phyloP scores from a whole-genome alignment of 2,888 invertebrate genomes.

The Alloscopus bannaensis region DNA sequence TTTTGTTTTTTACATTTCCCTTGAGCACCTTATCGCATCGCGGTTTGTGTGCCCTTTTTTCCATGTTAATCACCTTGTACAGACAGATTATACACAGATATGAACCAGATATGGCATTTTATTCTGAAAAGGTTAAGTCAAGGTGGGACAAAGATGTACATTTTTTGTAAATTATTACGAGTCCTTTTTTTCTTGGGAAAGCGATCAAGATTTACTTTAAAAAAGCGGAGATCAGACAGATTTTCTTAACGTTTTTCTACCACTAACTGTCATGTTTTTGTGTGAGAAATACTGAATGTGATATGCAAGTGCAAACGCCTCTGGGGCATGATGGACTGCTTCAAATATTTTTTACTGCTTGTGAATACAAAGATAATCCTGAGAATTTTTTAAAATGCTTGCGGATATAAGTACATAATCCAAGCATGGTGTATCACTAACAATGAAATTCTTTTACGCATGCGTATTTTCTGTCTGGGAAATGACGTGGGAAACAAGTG shows the following conservation, averaged over 20 bases:
- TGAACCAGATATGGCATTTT: slow-evolving; percentile 33
- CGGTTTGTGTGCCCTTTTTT: slow-evolving; percentile 26
- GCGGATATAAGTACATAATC: background rate
- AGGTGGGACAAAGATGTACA: slow-evolving; percentile 62
- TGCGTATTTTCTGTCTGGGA: background rate
- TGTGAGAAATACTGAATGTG: too few species aligned
- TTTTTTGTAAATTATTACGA: slow-evolving; percentile 59
- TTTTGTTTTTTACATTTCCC: background rate
- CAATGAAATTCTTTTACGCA: too few species aligned
- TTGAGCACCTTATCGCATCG: background rate
- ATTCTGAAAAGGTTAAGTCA: slow-evolving; percentile 42
- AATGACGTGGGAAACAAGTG: slow-evolving; percentile 51
- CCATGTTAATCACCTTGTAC: slow-evolving; percentile 55
- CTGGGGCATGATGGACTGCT: too few species aligned
- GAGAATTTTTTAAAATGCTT: slow-evolving; percentile 37
- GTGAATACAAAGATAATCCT: slow-evolving; percentile 36
- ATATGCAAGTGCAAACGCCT: too few species aligned
- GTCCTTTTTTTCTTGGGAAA: slow-evolving; percentile 47
- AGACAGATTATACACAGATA: slow-evolving; percentile 37
- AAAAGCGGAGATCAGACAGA: slow-evolving; percentile 51
- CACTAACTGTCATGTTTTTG: slow-evolving; percentile 13
- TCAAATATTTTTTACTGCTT: background rate
- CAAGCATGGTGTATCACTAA: too few species aligned
- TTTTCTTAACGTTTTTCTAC: slow-evolving; percentile 35
- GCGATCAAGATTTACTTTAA: slow-evolving; percentile 24